Conservation (phyloP, 2,888 invertebrate genomes). For the Lasioglossum pauxillum region DNA sequence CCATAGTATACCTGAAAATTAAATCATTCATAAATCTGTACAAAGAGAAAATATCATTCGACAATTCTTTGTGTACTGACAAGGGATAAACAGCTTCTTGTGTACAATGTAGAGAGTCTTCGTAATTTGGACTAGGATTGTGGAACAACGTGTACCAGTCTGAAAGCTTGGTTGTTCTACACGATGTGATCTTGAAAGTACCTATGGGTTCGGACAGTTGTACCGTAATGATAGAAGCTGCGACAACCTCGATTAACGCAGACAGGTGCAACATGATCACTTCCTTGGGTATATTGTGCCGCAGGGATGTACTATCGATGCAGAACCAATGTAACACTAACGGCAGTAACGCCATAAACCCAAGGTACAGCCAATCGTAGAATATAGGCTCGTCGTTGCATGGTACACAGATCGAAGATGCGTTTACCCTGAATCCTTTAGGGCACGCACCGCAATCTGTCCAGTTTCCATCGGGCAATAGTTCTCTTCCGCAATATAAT, state of each 20-base stretch:
- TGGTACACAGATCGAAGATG: constrained; percentile 90
- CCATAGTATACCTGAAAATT: constrained; percentile 92
- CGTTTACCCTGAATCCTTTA: constrained; percentile 91
- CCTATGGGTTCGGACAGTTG: constrained; percentile 94
- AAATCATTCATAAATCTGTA: constrained; percentile 25
- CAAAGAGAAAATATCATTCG: background rate
- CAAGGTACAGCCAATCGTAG: constrained; percentile 97
- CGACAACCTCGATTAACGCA: constrained; percentile 92
- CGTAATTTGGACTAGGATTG: constrained; percentile 97
- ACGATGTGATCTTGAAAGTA: constrained; percentile 90
- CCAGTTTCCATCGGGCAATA: constrained; percentile 89
- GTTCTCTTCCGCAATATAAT: constrained; percentile 92
- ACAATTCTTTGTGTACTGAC: constrained; percentile 87
- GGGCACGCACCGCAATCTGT: constrained; percentile 95
- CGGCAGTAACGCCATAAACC: constrained; percentile 96
- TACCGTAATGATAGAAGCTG: constrained; percentile 91
- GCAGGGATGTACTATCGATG: constrained; percentile 93
- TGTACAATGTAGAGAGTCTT: constrained; percentile 95
- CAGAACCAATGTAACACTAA: constrained; percentile 96
- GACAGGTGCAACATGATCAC: constrained; percentile 92
- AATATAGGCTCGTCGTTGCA: constrained; percentile 91
- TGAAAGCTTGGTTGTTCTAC: constrained; percentile 91
- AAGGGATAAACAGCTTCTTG: constrained; percentile 99
- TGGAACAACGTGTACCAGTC: constrained; percentile 99
- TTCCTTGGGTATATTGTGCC: constrained; percentile 91